A percentile compares a stretch with the other conserved stretches of the same genome.
Conservation (phyloP, 1,140 invertebrate species). For the Chymomyza costata region DNA sequence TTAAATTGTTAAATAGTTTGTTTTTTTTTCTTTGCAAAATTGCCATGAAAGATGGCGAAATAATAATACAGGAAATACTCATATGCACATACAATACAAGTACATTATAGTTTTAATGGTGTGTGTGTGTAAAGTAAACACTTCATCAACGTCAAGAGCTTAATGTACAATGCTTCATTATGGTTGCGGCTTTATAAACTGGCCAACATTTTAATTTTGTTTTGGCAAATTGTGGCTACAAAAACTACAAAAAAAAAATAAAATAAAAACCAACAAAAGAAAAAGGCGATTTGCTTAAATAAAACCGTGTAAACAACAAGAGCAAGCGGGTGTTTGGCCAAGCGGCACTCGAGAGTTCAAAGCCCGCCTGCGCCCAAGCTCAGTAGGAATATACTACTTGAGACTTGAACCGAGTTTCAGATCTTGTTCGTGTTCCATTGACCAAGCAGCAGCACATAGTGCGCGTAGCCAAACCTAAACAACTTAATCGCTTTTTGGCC, state of each 20-base stretch:
- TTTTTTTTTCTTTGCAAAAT: constrained; percentile 44
- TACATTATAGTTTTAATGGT: too few relatives aligned
- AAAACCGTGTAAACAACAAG: background rate
- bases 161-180: constrained; percentile 8
- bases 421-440: constrained; percentile 62
- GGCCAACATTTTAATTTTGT: background rate
- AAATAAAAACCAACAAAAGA: background rate
- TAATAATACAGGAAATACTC: constrained; percentile 47
- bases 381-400: too few relatives aligned
- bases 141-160: constrained; percentile 60
- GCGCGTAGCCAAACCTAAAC: too few relatives aligned
- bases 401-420: constrained; percentile 28
- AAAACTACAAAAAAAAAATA: background rate
- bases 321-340: background rate
- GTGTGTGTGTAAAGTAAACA: constrained; percentile 33
- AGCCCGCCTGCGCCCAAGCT: constrained; percentile 40
- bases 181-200: background rate
- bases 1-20: too few relatives aligned
- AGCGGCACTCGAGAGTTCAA: constrained; percentile 43
- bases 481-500: constrained; percentile 45
- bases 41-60: constrained; percentile 9
- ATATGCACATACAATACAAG: background rate
- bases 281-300: background rate
- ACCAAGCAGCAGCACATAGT: constrained; percentile 35
- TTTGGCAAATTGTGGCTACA: background rate